Evolutionary conservation across 2,888 invertebrate genomes (phyloP), one percentile per base, ranked within the genome.

Genomic region (Octonoba sinensis): DNA sequence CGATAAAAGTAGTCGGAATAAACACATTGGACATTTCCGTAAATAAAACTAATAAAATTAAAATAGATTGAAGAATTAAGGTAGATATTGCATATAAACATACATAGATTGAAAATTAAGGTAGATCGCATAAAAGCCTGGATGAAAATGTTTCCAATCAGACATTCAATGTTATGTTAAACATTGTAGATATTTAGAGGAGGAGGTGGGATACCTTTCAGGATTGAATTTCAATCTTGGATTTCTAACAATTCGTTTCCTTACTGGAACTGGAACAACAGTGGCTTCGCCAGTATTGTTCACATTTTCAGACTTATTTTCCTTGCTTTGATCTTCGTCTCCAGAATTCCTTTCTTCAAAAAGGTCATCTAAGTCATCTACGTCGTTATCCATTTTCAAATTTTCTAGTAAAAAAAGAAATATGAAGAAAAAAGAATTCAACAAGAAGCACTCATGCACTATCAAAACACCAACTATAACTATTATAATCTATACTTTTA

Each of bases 181-280:
- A 12, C 6, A 11, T 12, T 22, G 59, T 8, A 59, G 16, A 24
- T 22, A 24, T 3, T 59, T 4, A 20, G 11, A 13, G 16, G 22
- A 24, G 22, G 22, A 4, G n/a, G 0, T 24, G 16, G 20, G n/a
- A 54, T 46, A 82, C 82, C 82, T 71, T 1, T 83, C 74, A 18
- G 73, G 75, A 62, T 84, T 79, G n/a, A 85, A 75, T 62, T 77
- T 83, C n/a, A 78, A 4, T 67, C 82, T 77, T 3, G 84, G 84
- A 47, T 82, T 73, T 71, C 54, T 77, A 0, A 81, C 57, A 44
- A 77, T 24, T 65, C 82, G 49, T 62, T 67, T 82, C 2, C 59
- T 71, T 16, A 62, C 67, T 18, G 73, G 54, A 44, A 74, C 71
- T 67, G 36, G 66, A 24, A 57, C 24, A 22, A n/a, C 71, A 51